Evolutionary conservation across 2,888 invertebrate genomes (phyloP).

Genomic region (Caradrina kadenii): DNA sequence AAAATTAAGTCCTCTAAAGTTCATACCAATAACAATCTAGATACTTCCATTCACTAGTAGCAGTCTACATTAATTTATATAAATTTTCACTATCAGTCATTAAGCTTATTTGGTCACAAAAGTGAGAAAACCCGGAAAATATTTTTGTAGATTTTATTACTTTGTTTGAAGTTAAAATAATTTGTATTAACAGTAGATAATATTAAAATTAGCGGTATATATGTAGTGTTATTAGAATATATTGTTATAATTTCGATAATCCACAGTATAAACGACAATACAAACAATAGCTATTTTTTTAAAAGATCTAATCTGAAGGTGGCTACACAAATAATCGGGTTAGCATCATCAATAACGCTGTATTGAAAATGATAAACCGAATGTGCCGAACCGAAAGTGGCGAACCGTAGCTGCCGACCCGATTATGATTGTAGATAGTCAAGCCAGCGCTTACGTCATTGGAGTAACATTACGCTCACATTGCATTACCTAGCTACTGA

Average conservation of each 20-base stretch:
- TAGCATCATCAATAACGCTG: no score
- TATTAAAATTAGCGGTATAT: constrained; percentile 10
- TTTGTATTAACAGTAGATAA: constrained; percentile 1
- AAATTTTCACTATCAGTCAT: constrained; percentile 34
- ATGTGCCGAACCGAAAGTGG: no score
- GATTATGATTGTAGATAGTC: background rate
- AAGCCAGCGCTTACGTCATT: constrained; percentile 1
- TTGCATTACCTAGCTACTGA: background rate
- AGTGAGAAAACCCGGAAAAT: constrained; percentile 34
- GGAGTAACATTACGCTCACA: background rate
- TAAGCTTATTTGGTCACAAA: constrained; percentile 43
- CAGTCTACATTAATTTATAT: constrained; percentile 20
- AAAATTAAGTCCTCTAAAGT: constrained; percentile 4
- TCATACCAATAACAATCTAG: constrained; percentile 32
- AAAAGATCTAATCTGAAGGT: background rate
- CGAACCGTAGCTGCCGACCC: no score
- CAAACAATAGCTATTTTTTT: constrained; percentile 13
- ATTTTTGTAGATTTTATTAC: constrained; percentile 17
- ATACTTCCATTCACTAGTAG: constrained; percentile 23
- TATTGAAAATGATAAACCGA: no score
- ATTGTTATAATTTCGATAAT: constrained; percentile 2
- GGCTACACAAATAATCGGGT: no score
- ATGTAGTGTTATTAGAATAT: constrained; percentile 27
- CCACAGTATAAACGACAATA: background rate
- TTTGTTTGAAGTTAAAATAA: constrained; percentile 22